These are phyloP conservation scores for Poecilia picta DNA, from an alignment of 2,797 vertebrate genomes.

Conservation along the genomic window DNA sequence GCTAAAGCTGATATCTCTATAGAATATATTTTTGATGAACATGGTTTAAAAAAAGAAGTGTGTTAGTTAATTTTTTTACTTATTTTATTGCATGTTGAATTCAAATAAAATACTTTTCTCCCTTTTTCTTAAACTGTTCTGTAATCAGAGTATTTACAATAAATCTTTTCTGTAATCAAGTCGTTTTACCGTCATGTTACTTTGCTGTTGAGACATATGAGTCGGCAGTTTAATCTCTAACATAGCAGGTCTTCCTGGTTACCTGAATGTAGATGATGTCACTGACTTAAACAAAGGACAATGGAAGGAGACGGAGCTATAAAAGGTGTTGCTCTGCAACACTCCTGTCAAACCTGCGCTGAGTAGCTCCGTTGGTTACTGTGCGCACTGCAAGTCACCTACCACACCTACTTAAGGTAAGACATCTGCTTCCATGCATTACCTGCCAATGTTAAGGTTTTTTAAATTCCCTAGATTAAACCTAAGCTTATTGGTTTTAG, in stretches of 20 bases:
- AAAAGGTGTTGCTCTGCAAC: conserved; percentile 22
- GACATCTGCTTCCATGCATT: not conserved
- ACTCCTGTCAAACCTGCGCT: conserved; percentile 4
- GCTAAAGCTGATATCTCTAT: not conserved
- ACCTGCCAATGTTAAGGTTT: not conserved
- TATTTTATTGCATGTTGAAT: not conserved
- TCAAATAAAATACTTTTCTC: not conserved
- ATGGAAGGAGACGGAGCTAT: conserved; percentile 53
- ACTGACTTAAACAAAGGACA: not conserved
- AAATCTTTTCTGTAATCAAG: not conserved
- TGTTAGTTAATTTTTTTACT: not conserved
- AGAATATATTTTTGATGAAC: not conserved
- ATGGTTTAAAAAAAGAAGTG: not conserved
- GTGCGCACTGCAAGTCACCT: no score
- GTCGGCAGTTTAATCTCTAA: conserved; percentile 21
- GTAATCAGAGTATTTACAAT: not conserved
- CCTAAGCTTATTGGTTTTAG: no score
- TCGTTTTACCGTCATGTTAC: not conserved
- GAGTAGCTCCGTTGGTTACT: not conserved
- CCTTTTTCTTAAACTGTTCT: not conserved
- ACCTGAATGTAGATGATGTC: conserved; percentile 21
- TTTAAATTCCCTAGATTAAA: not conserved
- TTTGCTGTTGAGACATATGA: conserved; percentile 36
- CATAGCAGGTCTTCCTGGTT: not conserved
- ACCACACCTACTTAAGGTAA: conserved; percentile 41